These are phyloP conservation scores for Elanoides forficatus DNA, from an alignment of 2,113 vertebrate genomes.

Conservation along the genomic window DNA sequence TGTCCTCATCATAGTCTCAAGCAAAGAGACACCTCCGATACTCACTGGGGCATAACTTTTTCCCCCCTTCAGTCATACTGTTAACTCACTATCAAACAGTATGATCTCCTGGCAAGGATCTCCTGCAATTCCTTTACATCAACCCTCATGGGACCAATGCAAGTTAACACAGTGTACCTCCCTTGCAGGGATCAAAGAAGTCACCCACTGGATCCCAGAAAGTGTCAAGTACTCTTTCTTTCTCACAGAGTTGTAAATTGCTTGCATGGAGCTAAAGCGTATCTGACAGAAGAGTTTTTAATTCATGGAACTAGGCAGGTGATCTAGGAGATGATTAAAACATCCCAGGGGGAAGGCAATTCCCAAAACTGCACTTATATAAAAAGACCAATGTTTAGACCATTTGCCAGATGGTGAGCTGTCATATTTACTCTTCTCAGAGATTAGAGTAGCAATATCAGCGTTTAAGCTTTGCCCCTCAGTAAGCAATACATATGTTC, in stretches of 20 bases:
- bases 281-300: constrained; percentile 16
- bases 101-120: neutral
- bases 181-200: neutral
- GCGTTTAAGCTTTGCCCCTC: constrained; percentile 43
- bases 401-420: constrained; percentile 42
- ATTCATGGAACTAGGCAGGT: constrained; percentile 38
- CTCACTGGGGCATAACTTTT: neutral
- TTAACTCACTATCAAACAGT: neutral
- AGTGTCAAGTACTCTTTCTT: neutral
- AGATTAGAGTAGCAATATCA: constrained; percentile 26
- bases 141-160: neutral
- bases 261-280: neutral
- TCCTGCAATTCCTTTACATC: neutral
- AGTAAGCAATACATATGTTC: constrained; percentile 27
- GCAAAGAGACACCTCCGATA: neutral
- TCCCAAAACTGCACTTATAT: neutral
- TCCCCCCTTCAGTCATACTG: neutral
- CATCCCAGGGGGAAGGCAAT: constrained; percentile 1
- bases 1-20: neutral
- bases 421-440: constrained; percentile 43
- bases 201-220: neutral
- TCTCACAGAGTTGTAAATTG: neutral
- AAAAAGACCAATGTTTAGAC: constrained; percentile 47
- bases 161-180: neutral
- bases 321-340: constrained; percentile 43